Percentiles rank a stretch among this genome's conserved stretches.
Evolutionary conservation across 2,888 invertebrate species (phyloP).

Genomic region (Bellardia bayeri): DNA sequence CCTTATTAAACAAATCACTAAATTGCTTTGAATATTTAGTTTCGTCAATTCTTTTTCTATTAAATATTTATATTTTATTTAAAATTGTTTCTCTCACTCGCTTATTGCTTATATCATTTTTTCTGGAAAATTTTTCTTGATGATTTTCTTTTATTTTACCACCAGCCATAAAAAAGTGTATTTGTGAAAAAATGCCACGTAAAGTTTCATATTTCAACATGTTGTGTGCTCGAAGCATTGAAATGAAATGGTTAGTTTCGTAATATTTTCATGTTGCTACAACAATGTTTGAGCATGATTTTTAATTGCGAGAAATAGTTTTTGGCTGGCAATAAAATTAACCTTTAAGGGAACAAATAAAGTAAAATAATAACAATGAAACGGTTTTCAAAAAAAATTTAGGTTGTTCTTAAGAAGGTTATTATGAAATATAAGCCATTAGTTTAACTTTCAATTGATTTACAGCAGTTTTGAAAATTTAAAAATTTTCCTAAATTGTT

Average conservation of each 20-base stretch:
- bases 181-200: neutral
- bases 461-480: too few relatives aligned
- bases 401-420: too few relatives aligned
- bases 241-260: neutral
- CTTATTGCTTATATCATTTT: neutral
- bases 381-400: too few relatives aligned
- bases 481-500: too few relatives aligned
- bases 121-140: slow-evolving; percentile 13
- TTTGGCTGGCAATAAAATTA: slow-evolving; percentile 11
- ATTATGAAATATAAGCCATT: too few relatives aligned
- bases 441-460: too few relatives aligned
- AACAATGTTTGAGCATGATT: slow-evolving; percentile 44
- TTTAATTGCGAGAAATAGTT: slow-evolving; percentile 48
- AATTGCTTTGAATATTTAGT: slow-evolving; percentile 55
- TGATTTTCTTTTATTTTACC: slow-evolving; percentile 7
- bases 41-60: neutral
- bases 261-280: slow-evolving; percentile 17
- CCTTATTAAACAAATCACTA: slow-evolving; percentile 21
- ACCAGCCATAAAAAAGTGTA: slow-evolving; percentile 35
- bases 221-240: slow-evolving; percentile 29
- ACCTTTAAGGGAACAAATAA: neutral
- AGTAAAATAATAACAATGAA: too few relatives aligned
- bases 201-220: slow-evolving; percentile 47
- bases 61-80: neutral
- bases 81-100: neutral